phyloP scores from a whole-genome alignment of 2,113 vertebrate genomes.

The Mobula birostris region DNA sequence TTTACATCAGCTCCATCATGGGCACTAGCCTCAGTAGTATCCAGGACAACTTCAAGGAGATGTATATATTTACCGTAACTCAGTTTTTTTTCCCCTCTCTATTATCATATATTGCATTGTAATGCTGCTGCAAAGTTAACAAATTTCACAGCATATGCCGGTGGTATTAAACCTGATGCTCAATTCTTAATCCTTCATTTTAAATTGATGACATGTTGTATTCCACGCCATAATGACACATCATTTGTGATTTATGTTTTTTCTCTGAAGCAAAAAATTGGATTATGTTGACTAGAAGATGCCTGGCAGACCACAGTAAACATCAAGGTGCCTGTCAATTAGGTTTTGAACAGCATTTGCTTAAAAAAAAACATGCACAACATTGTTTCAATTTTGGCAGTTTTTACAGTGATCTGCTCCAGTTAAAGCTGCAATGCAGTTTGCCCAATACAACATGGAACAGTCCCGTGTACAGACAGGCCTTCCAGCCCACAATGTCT shows the following conservation, averaged over 20 bases:
- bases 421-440: not conserved
- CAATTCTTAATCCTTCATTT: not conserved
- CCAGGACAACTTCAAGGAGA: too few species aligned
- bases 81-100: too few species aligned
- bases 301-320: not conserved
- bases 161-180: too few species aligned
- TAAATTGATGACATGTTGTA: not conserved
- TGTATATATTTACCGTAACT: too few species aligned
- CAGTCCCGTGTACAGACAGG: too few species aligned
- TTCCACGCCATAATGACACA: not conserved
- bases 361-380: not conserved
- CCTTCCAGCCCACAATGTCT: too few species aligned
- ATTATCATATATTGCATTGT: too few species aligned
- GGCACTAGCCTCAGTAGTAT: too few species aligned
- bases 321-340: not conserved
- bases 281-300: not conserved
- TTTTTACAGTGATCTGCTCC: not conserved
- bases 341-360: not conserved
- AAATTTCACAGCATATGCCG: too few species aligned
- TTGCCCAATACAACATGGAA: not conserved
- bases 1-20: not conserved
- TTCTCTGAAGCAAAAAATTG: not conserved
- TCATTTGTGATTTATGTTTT: not conserved
- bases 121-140: too few species aligned
- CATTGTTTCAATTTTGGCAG: not conserved